Evolutionary conservation across 2,888 invertebrate genomes (phyloP), one percentile per base, ranked within the genome.

Genomic region (Mythimna ferrago): DNA sequence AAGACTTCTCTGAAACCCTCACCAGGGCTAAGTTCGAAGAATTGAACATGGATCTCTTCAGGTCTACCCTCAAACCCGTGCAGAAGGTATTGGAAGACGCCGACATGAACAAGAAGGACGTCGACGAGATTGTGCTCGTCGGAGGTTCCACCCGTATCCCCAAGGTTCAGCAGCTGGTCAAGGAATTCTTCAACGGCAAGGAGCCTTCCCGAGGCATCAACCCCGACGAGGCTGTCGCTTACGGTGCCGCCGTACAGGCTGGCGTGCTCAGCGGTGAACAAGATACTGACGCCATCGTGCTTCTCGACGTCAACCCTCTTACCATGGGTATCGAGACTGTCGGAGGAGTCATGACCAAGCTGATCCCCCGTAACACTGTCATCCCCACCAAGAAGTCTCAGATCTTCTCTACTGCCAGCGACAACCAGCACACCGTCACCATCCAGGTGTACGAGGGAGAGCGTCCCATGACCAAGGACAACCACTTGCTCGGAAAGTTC

Each of bases 321-420:
- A 99, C 99, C 83, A 97, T 99, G 98, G 99, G 99, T 95, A 99
- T 99, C 91, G 99, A 99, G 96, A 99, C 99, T 58, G 99, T 99
- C 65, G 99, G 99, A 82, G 99, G 99, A 86, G 99, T 99, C 48
- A 99, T 99, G 99, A 99, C 99, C 87, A 99, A 99, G 93, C 97
- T 99, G 71, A 99, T 99, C 92, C 98, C 99, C 70, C 97, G 99
- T 88, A 99, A 99, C 97, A 99, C 99, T 41, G 99, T 99, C 82
- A 99, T 99, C 90, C 99, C 99, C 48, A 99, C 99, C 69, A 99
- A 99, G 97, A 99, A 99, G 94, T 99, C 99, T 0, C 99, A 99
- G 96, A 99, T 99, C 92, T 99, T 99, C 98, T 99, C 99, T 0
- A 99, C 99, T 1, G 99, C 99, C 71, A 98, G 99, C 44, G 99